Evolutionary conservation across 2,113 vertebrate species (phyloP).

Genomic region (Furnarius figulus): DNA sequence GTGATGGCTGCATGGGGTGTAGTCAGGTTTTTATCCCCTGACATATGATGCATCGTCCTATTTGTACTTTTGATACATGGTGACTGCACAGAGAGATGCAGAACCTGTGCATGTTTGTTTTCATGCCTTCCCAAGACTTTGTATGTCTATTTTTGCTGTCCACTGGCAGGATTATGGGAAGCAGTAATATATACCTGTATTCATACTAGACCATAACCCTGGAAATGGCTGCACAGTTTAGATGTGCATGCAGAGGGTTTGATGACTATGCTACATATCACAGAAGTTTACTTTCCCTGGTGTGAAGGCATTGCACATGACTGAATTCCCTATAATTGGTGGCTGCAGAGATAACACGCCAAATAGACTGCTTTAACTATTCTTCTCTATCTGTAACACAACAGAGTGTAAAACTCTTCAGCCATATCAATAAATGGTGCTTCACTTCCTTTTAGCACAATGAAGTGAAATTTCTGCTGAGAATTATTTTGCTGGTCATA

Average conservation of each 20-base stretch:
- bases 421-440: slow-evolving; percentile 43
- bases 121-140: slow-evolving; percentile 21
- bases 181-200: neutral
- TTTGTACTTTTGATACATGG: slow-evolving; percentile 53
- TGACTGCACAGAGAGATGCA: slow-evolving; percentile 33
- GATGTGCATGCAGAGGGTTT: neutral
- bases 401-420: slow-evolving; percentile 42
- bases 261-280: neutral
- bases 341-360: neutral
- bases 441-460: slow-evolving; percentile 51
- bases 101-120: slow-evolving; percentile 24
- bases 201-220: neutral
- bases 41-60: slow-evolving; percentile 45
- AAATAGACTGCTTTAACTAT: slow-evolving; percentile 53
- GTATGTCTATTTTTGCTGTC: neutral
- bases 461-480: slow-evolving; percentile 37
- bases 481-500: slow-evolving; percentile 40
- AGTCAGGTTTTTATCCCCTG: slow-evolving; percentile 67
- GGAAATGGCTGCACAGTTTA: neutral
- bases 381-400: slow-evolving; percentile 46
- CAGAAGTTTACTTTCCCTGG: neutral
- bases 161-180: neutral
- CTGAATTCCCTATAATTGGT: slow-evolving; percentile 27
- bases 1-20: slow-evolving; percentile 74
- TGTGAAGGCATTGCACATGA: slow-evolving; percentile 20